These are phyloP conservation scores for Romanogobio albipinnatus DNA, from an alignment of 2,113 vertebrate species.

Conservation along the genomic window DNA sequence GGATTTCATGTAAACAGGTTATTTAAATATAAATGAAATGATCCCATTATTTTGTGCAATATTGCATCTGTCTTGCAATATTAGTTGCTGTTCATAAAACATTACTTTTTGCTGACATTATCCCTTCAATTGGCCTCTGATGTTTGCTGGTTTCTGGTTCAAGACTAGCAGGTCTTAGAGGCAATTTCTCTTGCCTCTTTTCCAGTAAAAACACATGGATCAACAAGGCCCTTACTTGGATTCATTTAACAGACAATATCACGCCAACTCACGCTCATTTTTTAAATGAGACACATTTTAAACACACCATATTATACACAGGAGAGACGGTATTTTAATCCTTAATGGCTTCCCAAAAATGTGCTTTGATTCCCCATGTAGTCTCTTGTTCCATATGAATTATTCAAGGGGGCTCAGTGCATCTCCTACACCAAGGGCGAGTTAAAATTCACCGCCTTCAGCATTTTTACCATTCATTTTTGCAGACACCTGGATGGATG, in stretches of 20 bases:
- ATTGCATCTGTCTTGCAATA: not conserved
- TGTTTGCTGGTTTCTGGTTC: not conserved
- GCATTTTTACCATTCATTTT: conserved; percentile 38
- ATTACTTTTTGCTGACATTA: not conserved
- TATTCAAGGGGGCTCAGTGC: conserved; percentile 15
- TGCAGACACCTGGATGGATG: conserved; percentile 19
- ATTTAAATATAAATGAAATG: too few relatives aligned
- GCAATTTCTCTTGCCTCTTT: not conserved
- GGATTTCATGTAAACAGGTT: not conserved
- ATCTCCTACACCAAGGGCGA: conserved; percentile 31
- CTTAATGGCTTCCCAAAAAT: conserved; percentile 9
- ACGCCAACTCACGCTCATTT: not conserved
- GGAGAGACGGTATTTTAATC: not conserved
- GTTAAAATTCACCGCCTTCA: conserved; percentile 34
- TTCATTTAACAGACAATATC: not conserved
- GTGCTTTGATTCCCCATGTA: not conserved
- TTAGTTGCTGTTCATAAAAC: not conserved
- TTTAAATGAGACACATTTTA: not conserved
- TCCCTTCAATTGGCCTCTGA: not conserved
- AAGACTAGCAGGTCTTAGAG: not conserved
- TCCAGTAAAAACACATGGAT: not conserved
- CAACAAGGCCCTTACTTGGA: not conserved
- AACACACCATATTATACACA: not conserved
- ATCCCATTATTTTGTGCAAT: not conserved
- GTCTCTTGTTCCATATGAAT: conserved; percentile 29